phyloP scores from a whole-genome alignment of 1,140 invertebrate species.

The Orchesella cincta region DNA sequence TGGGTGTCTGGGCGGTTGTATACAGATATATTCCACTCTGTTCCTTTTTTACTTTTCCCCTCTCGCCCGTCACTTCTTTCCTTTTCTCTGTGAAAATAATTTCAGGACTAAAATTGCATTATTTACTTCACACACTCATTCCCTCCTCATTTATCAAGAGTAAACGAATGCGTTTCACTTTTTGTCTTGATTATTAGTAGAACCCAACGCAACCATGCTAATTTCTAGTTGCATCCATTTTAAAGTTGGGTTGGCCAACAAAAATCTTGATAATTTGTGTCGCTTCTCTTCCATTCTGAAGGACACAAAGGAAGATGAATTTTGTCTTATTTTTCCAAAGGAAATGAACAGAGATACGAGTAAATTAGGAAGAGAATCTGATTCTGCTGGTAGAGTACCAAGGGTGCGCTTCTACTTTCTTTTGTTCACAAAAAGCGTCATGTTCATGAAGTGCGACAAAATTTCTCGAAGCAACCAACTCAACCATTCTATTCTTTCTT shows the following conservation, averaged over 20 bases:
- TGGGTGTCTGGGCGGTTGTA: conserved; percentile 22
- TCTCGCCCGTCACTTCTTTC: background rate
- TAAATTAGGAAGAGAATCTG: too few relatives aligned
- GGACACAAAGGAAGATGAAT: too few relatives aligned
- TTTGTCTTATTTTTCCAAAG: too few relatives aligned
- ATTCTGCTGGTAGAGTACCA: too few relatives aligned
- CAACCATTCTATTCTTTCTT: background rate
- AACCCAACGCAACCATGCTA: too few relatives aligned
- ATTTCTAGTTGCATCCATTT: too few relatives aligned
- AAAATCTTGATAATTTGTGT: too few relatives aligned
- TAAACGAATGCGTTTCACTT: too few relatives aligned
- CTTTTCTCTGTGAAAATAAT: background rate
- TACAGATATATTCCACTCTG: background rate
- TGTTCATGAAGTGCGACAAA: conserved; percentile 29
- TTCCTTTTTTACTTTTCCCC: background rate
- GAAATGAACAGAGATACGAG: too few relatives aligned
- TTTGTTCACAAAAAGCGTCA: conserved; percentile 27
- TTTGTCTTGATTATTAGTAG: too few relatives aligned
- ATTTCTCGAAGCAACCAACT: background rate
- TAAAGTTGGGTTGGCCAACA: too few relatives aligned
- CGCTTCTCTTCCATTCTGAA: too few relatives aligned
- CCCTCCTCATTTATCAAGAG: conserved; percentile 13
- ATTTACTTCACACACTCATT: conserved; percentile 29
- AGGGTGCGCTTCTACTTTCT: conserved; percentile 6
- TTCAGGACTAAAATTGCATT: conserved; percentile 23